phyloP scores from a whole-genome alignment of 2,797 vertebrate species.

The Schizopygopsis pylzovi region DNA sequence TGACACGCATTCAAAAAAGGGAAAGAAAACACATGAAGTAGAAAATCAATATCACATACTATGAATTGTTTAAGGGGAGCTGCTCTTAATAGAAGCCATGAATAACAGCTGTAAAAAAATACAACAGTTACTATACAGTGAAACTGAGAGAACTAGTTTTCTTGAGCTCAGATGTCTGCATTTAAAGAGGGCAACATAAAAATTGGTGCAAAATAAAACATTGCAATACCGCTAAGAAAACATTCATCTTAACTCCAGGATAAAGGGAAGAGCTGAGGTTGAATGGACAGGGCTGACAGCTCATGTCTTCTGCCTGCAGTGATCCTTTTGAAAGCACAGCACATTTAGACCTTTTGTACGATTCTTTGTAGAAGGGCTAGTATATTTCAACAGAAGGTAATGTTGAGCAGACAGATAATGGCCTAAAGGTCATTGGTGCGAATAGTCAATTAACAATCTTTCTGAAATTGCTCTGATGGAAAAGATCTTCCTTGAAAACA shows the following conservation, averaged over 20 bases:
- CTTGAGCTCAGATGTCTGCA: background rate
- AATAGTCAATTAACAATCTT: conserved; percentile 53
- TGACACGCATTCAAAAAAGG: conserved; percentile 46
- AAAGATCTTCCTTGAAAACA: background rate
- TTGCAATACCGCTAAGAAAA: conserved; percentile 1
- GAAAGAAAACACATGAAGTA: conserved; percentile 46
- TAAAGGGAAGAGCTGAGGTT: conserved; percentile 19
- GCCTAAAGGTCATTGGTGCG: conserved; percentile 40
- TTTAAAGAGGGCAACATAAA: background rate
- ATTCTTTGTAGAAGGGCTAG: conserved; percentile 16
- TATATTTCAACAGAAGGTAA: conserved; percentile 47
- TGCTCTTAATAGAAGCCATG: conserved; percentile 43
- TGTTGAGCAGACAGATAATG: conserved; percentile 56
- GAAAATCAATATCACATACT: conserved; percentile 55
- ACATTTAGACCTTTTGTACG: conserved; percentile 29
- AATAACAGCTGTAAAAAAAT: conserved; percentile 35
- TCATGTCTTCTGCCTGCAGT: conserved; percentile 13
- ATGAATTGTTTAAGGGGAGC: conserved; percentile 43
- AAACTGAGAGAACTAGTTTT: conserved; percentile 15
- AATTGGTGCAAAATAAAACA: background rate
- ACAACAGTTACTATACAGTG: conserved; percentile 1
- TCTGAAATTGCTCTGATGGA: conserved; percentile 20
- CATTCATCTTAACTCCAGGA: background rate
- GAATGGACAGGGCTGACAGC: conserved; percentile 15
- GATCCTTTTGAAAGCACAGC: background rate